Evolutionary conservation across 2,797 vertebrate genomes (phyloP).

Genomic region (Myioborus melanocephalus): DNA sequence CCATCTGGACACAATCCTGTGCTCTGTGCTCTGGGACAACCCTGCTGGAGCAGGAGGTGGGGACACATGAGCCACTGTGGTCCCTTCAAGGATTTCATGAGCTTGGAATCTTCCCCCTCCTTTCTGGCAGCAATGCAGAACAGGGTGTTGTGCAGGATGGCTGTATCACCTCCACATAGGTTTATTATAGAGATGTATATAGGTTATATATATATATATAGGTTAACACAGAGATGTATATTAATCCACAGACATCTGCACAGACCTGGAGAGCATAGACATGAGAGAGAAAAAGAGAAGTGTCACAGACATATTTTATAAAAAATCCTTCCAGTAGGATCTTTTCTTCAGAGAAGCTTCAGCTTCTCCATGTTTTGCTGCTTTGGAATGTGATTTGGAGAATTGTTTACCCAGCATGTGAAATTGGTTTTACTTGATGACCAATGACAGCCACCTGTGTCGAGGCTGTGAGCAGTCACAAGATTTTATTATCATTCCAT

Average conservation of each 20-base stretch:
- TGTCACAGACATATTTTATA: too few species aligned
- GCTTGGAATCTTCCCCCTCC: neutral
- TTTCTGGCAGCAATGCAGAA: neutral
- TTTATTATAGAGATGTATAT: neutral
- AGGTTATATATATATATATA: too few species aligned
- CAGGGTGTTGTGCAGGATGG: neutral
- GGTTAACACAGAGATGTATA: neutral
- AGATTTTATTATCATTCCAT: too few species aligned
- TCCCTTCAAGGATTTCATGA: neutral
- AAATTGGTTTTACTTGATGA: too few species aligned
- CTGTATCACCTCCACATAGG: neutral
- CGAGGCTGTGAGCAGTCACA: too few species aligned
- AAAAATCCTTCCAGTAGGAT: too few species aligned
- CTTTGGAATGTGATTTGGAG: too few species aligned
- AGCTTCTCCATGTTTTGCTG: too few species aligned
- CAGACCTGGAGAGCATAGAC: neutral
- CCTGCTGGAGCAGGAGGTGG: neutral
- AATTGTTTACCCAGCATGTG: too few species aligned
- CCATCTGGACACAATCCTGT: neutral
- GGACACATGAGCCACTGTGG: neutral
- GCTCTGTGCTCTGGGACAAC: rapidly evolving
- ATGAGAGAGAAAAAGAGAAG: neutral
- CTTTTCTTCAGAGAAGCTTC: too few species aligned
- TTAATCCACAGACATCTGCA: neutral
- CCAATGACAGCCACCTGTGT: too few species aligned